Conservation (phyloP, 2,113 vertebrate species). For the Oreotrochilus melanogaster region DNA sequence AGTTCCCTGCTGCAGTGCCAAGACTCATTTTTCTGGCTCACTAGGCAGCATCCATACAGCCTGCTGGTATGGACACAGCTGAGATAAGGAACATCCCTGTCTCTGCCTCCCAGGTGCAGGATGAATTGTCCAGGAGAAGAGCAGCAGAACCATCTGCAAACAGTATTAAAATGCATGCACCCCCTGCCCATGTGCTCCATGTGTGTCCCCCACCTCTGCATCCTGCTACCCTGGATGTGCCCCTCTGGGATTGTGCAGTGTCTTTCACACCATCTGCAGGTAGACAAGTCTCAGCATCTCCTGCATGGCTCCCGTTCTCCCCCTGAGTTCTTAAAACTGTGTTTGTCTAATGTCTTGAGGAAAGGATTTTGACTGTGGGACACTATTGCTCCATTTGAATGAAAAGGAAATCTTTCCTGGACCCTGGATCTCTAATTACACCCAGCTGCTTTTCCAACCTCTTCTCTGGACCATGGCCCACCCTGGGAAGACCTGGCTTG, state of each 20-base stretch:
- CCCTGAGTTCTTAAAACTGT: neutral
- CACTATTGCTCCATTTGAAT: neutral
- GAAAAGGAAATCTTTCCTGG: constrained; percentile 7
- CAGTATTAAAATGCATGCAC: neutral
- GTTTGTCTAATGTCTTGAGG: neutral
- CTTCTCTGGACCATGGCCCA: constrained; percentile 44
- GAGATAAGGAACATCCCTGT: neutral
- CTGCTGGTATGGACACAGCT: neutral
- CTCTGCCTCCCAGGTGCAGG: neutral
- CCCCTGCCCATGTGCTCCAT: neutral
- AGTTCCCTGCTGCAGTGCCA: neutral
- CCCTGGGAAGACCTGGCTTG: constrained; percentile 56
- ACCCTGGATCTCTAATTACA: constrained; percentile 56
- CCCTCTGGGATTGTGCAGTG: neutral
- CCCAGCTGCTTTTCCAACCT: constrained; percentile 56
- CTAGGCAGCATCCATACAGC: neutral
- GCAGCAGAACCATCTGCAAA: neutral
- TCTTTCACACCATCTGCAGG: neutral
- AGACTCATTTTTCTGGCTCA: neutral
- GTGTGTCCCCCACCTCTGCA: neutral
- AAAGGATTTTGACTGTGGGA: neutral
- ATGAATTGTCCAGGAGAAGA: neutral
- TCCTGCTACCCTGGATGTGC: neutral
- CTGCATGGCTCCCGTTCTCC: neutral
- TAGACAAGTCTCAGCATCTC: neutral